Conservation (phyloP, 1,140 invertebrate genomes). For the Octopus sinensis region DNA sequence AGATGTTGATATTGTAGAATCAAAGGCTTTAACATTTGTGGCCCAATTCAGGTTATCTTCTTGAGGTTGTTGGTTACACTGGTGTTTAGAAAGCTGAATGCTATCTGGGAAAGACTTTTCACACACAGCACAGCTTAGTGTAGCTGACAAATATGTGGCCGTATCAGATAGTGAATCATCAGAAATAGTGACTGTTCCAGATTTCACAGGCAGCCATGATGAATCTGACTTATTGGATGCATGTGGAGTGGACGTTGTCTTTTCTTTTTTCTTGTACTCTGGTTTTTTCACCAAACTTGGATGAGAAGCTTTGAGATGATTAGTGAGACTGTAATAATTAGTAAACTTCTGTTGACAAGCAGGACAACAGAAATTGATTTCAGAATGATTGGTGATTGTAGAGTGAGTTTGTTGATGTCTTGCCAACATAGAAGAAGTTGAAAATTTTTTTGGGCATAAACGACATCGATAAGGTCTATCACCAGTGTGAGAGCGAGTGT, state of each 20-base stretch:
- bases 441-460: constrained; percentile 31
- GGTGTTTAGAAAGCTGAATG: constrained; percentile 16
- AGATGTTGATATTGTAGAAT: no score
- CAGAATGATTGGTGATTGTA: background rate
- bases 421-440: constrained; percentile 11
- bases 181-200: background rate
- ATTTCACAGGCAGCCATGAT: background rate
- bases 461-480: constrained; percentile 30
- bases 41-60: no score
- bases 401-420: background rate
- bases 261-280: no score
- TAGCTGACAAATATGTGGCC: background rate
- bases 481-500: constrained; percentile 34
- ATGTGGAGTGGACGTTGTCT: no score
- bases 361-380: background rate
- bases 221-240: no score
- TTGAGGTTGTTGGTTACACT: constrained; percentile 14
- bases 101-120: constrained; percentile 11
- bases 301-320: background rate
- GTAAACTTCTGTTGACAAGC: background rate
- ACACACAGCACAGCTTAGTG: background rate
- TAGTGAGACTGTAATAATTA: background rate
- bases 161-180: background rate
- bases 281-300: no score
- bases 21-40: no score